Conservation (phyloP, 2,888 invertebrate species). For the Heteromyza rotundicornis region DNA sequence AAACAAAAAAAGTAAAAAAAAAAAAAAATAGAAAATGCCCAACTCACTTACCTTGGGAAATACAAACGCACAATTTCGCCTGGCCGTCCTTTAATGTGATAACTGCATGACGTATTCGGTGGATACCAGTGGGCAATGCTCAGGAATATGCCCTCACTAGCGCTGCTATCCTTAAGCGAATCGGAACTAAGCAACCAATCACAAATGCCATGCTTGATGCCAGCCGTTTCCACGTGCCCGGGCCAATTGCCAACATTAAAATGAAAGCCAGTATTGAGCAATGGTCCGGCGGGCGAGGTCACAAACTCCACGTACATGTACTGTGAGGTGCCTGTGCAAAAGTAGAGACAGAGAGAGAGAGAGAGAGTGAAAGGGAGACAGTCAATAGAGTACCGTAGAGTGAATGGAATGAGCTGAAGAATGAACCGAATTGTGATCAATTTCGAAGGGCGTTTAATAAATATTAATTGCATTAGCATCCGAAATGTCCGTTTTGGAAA, state of each 20-base stretch:
- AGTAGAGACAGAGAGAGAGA: conserved; percentile 14
- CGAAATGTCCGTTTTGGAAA: conserved; percentile 21
- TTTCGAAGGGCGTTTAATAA: conserved; percentile 32
- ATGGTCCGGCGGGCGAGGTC: conserved; percentile 86
- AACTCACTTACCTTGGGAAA: conserved; percentile 75
- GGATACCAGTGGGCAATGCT: conserved; percentile 95
- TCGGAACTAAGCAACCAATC: conserved; percentile 88
- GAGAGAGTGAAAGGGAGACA: neutral
- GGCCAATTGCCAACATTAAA: conserved; percentile 96
- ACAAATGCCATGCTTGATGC: conserved; percentile 84
- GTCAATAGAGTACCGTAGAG: neutral
- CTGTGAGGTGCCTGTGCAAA: conserved; percentile 73
- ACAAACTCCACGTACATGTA: conserved; percentile 89
- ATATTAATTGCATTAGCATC: conserved; percentile 39
- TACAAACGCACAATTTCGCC: conserved; percentile 89
- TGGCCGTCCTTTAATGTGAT: conserved; percentile 83
- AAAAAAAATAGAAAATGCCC: no score
- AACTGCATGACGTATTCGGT: conserved; percentile 90
- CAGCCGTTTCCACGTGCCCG: conserved; percentile 88
- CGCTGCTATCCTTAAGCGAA: conserved; percentile 77
- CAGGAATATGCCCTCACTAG: conserved; percentile 86
- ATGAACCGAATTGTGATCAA: conserved; percentile 18
- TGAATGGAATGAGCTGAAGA: no score
- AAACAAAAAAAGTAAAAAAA: no score
- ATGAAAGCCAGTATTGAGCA: conserved; percentile 91